These are phyloP conservation scores for Arothron firmamentum DNA, from an alignment of 2,113 vertebrate species.

Conservation along the genomic window DNA sequence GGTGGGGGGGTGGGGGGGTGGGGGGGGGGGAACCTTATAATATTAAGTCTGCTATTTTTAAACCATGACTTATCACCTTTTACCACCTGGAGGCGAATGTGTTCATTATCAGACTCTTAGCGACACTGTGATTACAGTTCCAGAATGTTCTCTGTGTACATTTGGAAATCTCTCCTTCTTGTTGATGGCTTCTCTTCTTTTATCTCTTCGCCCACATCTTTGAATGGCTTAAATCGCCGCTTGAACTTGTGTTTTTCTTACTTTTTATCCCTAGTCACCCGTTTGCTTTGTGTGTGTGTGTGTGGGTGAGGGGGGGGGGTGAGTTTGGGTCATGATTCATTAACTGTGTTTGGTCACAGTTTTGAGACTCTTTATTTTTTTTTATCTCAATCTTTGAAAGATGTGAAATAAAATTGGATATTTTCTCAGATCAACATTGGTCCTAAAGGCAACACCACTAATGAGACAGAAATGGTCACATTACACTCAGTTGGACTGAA, in stretches of 20 bases:
- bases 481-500: too few relatives aligned
- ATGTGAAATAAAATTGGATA: slow-evolving; percentile 4
- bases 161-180: slow-evolving; percentile 12
- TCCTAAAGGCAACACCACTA: slow-evolving; percentile 10
- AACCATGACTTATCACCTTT: slow-evolving; percentile 20
- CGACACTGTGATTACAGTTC: not conserved
- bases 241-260: slow-evolving; percentile 36
- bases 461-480: not conserved
- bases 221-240: slow-evolving; percentile 31
- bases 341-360: slow-evolving; percentile 23
- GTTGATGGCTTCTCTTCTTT: slow-evolving; percentile 3
- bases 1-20: not conserved
- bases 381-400: slow-evolving; percentile 3
- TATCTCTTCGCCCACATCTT: slow-evolving; percentile 29
- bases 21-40: not conserved
- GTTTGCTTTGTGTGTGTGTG: slow-evolving; percentile 18
- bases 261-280: slow-evolving; percentile 19
- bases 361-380: slow-evolving; percentile 16
- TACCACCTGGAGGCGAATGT: slow-evolving; percentile 1
- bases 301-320: not conserved
- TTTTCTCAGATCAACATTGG: slow-evolving; percentile 22
- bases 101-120: not conserved
- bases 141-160: not conserved
- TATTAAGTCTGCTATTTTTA: slow-evolving; percentile 7
- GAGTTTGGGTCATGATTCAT: slow-evolving; percentile 33